Conservation (phyloP, 2,888 invertebrate species). For the Calameuta pallipes region DNA sequence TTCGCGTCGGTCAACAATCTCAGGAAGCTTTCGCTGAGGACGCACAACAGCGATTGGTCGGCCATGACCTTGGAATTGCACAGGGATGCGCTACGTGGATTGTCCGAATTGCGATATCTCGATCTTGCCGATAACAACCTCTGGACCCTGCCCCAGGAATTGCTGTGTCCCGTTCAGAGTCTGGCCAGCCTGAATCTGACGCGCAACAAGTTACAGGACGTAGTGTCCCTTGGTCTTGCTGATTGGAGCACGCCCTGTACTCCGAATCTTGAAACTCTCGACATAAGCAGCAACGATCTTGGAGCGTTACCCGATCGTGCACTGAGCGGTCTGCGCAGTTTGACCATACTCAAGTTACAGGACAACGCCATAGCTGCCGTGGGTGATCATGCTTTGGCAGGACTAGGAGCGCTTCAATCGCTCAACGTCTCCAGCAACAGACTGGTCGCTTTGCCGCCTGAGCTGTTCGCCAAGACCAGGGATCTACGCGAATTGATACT, state of each 20-base stretch:
- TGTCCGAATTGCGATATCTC: slow-evolving; percentile 75
- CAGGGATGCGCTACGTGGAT: slow-evolving; percentile 77
- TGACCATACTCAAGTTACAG: slow-evolving; percentile 78
- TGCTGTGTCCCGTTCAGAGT: slow-evolving; percentile 78
- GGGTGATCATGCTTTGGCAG: slow-evolving; percentile 80
- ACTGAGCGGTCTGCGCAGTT: slow-evolving; percentile 76
- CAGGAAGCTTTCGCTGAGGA: slow-evolving; percentile 75
- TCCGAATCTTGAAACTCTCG: slow-evolving; percentile 76
- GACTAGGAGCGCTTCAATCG: slow-evolving; percentile 75
- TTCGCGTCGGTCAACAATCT: slow-evolving; percentile 77
- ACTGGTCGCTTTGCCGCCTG: slow-evolving; percentile 81
- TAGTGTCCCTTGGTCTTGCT: slow-evolving; percentile 79
- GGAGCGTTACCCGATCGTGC: slow-evolving; percentile 78
- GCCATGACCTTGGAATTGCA: slow-evolving; percentile 82
- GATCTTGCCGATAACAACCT: slow-evolving; percentile 83
- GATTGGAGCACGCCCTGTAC: slow-evolving; percentile 79
- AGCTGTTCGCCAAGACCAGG: slow-evolving; percentile 79
- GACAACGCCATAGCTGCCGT: slow-evolving; percentile 81
- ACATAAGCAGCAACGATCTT: slow-evolving; percentile 81
- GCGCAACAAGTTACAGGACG: slow-evolving; percentile 82
- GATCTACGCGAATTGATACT: slow-evolving; percentile 79
- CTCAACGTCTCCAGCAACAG: slow-evolving; percentile 85
- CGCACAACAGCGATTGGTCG: slow-evolving; percentile 84
- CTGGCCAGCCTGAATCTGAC: slow-evolving; percentile 79
- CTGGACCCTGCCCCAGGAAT: slow-evolving; percentile 79